Base-by-base conservation (phyloP, 1,140 invertebrate genomes). In the Pygmarrhopalites habei region DNA sequence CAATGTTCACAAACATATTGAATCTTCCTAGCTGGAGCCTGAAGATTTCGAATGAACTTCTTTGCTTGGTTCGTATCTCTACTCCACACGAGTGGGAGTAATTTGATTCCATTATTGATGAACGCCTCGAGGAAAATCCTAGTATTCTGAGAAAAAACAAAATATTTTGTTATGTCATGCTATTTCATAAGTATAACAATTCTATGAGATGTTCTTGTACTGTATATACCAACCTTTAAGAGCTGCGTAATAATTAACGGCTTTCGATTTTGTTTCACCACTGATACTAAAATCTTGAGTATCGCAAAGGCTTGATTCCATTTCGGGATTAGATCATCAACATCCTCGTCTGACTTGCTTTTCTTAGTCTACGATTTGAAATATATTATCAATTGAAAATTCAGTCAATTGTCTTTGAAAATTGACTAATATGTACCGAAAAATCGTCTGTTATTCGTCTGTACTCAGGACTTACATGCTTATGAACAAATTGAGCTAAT, bases 1-100 rank as follows among this genome's bases (percentile, higher is more conserved):
- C 66, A 66, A 47, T 71, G 64, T 47, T 68, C 69, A 56, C 69
- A 71, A 39, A 68, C 57, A 43, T 56, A 41, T 25, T 68, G 66
- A 7, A 71, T 26, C 29, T 58, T 68, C 30, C 69, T 46, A 5
- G 63, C 65, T 21, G 60, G 57, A 35, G 5, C 23, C 19, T 64
- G 62, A 1, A 64, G 39, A n/a, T 52, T 29, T 17, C 30, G 21
- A 46, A 43, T 26, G 19, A 68, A 62, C 7, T 41, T 1, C 14
- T 58, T 53, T 12, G 53, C 60, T 55, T 28, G 23, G n/a, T 65
- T 51, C 17, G 25, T 29, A 17, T 32, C 49, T 46, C 15, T 21
- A 10, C 7, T 43, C 58, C 17, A 65, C 32, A 59, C 14, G n/a
- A 49, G 32, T 43, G 61, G 63, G 46, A 67, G 28, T 25, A 64